Evolutionary conservation across 2,797 vertebrate genomes (phyloP), one percentile per base, ranked within the genome.

Genomic region (Somateria mollissima): DNA sequence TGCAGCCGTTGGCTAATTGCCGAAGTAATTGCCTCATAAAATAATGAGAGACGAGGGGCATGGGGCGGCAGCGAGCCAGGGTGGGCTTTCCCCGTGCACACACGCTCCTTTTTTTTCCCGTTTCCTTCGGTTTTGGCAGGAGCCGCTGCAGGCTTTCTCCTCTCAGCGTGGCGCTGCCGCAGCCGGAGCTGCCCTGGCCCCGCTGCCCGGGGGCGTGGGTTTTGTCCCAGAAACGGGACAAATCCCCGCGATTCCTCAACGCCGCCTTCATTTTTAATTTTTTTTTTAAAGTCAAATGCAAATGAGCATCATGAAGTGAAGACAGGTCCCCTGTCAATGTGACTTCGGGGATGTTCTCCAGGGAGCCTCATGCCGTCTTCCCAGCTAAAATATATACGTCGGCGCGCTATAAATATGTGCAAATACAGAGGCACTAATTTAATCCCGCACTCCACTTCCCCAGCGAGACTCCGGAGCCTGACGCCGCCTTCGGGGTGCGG

Each of bases 1-100:
- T 51, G 22, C 24, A 2, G 49, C 49, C 90, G 61, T 57, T 78
- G 83, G 96, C 92, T 95, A 96, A 94, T 97, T 92, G 85, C 83
- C 84, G 82, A 32, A 92, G 51, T 90, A 91, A 95, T 97, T 95
- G 84, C 89, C 90, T 90, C 36, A 18, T 83, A 81, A 90, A 96
- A 79, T 94, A 92, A 83, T 82, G 70, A 92, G 95, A 92, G 94
- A 91, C 60, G 94, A 90, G 89, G 84, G 84, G 87, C 72, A 45
- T 51, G 74, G 72, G 71, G 70, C 77, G 62, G 78, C 89, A 57
- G 78, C 53, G 66, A 85, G 65, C 87, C 62, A 41, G 41, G 28
- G 41, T 19, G 20, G 37, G 39, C 19, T 14, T 45, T 28, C 41
- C 64, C 37, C 30, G 5, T 20, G 17, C 64, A 4, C 39, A 13